Evolutionary conservation across 2,113 vertebrate genomes (phyloP).

Genomic region (Pygoscelis antarcticus): DNA sequence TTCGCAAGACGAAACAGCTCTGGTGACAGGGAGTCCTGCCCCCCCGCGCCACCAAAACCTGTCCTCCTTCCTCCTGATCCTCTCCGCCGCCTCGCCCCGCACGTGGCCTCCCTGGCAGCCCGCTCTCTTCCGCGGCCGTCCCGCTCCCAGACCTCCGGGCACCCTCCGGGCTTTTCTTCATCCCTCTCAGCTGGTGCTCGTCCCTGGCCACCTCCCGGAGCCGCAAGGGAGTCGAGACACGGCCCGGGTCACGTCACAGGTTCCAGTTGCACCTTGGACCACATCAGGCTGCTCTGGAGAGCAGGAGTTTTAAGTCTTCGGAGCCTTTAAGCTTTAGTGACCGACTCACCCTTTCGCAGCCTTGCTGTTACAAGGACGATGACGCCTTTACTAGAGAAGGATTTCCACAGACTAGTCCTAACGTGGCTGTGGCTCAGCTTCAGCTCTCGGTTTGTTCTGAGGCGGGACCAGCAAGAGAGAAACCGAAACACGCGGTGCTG

Average conservation of each 20-base stretch:
- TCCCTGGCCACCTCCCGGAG: neutral
- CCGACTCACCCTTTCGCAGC: fast-evolving
- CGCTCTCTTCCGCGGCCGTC: neutral
- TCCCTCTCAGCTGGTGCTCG: neutral
- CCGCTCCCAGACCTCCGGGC: neutral
- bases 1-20: neutral
- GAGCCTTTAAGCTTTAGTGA: neutral
- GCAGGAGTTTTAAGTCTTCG: too few relatives aligned
- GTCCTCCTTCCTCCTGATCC: neutral
- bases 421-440: neutral
- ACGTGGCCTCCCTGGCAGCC: fast-evolving
- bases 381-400: neutral
- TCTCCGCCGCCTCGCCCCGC: neutral
- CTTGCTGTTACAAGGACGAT: neutral
- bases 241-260: neutral
- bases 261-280: too few relatives aligned
- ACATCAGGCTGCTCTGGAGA: neutral
- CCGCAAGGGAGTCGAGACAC: neutral
- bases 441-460: neutral
- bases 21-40: neutral
- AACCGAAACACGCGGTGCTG: neutral
- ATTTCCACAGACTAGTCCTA: neutral
- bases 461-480: neutral
- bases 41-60: neutral
- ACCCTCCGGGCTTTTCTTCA: neutral